phyloP scores from a whole-genome alignment of 2,113 vertebrate genomes.

The Theristicus caerulescens region DNA sequence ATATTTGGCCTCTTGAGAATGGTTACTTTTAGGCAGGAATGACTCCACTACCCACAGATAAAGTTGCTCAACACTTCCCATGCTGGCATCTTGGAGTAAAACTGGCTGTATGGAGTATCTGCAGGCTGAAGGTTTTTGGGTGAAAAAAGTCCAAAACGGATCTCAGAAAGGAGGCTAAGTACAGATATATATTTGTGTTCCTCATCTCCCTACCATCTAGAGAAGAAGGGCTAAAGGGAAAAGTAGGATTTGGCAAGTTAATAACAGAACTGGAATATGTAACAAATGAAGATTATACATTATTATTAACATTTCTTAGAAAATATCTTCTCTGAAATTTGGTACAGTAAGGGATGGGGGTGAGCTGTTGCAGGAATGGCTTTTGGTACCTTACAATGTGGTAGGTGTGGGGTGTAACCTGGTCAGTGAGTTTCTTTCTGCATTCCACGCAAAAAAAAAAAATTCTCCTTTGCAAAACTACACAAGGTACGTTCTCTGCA shows the following conservation, averaged over 20 bases:
- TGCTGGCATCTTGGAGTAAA: background rate
- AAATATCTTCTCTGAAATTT: background rate
- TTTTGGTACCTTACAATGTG: background rate
- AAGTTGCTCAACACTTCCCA: background rate
- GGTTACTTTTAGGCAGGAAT: background rate
- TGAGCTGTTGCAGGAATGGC: background rate
- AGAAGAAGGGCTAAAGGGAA: background rate
- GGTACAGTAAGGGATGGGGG: background rate
- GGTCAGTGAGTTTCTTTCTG: background rate
- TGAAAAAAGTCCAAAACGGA: background rate
- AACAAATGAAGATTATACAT: background rate
- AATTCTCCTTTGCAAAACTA: background rate
- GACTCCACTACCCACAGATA: background rate
- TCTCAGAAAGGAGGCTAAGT: background rate
- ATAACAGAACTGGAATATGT: background rate
- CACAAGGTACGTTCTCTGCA: fast-evolving
- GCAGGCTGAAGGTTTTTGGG: background rate
- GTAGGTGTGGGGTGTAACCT: background rate
- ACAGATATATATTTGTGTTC: background rate
- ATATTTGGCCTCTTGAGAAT: background rate
- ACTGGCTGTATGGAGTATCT: background rate
- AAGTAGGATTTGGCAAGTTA: background rate
- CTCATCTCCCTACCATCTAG: background rate
- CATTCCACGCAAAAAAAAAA: background rate
- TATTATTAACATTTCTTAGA: background rate